Percentiles rank a stretch among this genome's conserved stretches.
These are phyloP conservation scores for Boloria selene DNA, from an alignment of 2,888 invertebrate species.

Conservation along the genomic window DNA sequence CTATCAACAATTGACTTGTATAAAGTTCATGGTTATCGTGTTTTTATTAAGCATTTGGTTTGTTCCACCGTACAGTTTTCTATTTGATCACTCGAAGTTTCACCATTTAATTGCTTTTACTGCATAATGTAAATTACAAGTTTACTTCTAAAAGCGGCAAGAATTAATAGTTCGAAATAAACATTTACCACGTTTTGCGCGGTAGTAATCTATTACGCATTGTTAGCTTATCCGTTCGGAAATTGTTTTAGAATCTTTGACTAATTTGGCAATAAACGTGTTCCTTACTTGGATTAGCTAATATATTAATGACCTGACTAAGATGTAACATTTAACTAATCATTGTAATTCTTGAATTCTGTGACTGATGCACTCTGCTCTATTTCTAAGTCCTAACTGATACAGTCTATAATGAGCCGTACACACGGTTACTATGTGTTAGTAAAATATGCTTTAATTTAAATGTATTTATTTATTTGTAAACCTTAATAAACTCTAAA, in stretches of 20 bases:
- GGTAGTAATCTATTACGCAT: slow-evolving; percentile 12
- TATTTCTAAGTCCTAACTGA: too few relatives aligned
- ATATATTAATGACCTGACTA: not conserved
- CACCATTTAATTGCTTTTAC: slow-evolving; percentile 17
- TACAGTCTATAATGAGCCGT: too few relatives aligned
- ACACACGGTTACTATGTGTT: too few relatives aligned
- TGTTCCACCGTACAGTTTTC: slow-evolving; percentile 16
- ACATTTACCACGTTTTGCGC: slow-evolving; percentile 9
- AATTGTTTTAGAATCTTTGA: not conserved
- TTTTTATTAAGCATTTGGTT: slow-evolving; percentile 20
- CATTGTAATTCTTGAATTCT: too few relatives aligned
- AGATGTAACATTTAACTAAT: not conserved
- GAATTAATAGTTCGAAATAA: slow-evolving; percentile 25
- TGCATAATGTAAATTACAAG: slow-evolving; percentile 16
- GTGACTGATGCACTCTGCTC: too few relatives aligned
- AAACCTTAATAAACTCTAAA: too few relatives aligned
- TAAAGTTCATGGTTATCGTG: slow-evolving; percentile 6
- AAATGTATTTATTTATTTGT: too few relatives aligned
- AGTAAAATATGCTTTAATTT: too few relatives aligned
- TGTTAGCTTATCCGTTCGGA: slow-evolving; percentile 6
- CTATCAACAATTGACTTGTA: too few relatives aligned
- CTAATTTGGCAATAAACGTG: too few relatives aligned
- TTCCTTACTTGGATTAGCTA: too few relatives aligned
- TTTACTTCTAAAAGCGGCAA: slow-evolving; percentile 23
- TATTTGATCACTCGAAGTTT: slow-evolving; percentile 18